Conservation (phyloP, 2,888 invertebrate genomes). For the Limnephilus rhombicus region DNA sequence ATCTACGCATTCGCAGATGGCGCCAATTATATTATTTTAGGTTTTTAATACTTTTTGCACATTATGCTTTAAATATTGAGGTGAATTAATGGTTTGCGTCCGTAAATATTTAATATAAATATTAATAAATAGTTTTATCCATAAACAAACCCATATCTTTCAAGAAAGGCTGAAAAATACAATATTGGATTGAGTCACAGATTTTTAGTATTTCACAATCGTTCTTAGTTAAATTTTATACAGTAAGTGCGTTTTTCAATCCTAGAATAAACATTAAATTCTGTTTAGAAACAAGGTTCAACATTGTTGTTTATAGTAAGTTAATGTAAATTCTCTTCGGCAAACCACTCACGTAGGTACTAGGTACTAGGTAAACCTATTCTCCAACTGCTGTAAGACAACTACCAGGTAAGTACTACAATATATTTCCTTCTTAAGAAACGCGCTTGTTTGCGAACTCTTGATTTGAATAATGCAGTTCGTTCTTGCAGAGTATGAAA, state of each 20-base stretch:
- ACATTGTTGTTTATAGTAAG: conserved; percentile 2
- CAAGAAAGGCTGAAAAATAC: no score
- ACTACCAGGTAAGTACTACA: neutral
- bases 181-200: no score
- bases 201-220: no score
- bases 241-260: neutral
- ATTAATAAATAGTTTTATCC: no score
- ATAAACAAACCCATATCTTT: no score
- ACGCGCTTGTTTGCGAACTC: conserved; percentile 11
- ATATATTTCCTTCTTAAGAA: conserved; percentile 12
- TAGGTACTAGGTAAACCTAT: neutral
- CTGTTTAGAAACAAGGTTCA: neutral
- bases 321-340: conserved; percentile 20
- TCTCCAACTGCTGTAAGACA: neutral
- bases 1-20: no score
- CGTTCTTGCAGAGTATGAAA: neutral
- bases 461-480: conserved; percentile 21
- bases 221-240: neutral
- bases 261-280: neutral
- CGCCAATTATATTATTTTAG: no score
- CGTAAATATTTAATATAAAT: no score
- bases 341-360: neutral
- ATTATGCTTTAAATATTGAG: no score
- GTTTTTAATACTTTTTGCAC: no score
- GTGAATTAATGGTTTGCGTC: no score